Percentiles rank a stretch among this genome's conserved stretches.
These are phyloP conservation scores for Caenorhabditis auriculariae DNA, from an alignment of 2,888 invertebrate genomes.

Conservation along the genomic window DNA sequence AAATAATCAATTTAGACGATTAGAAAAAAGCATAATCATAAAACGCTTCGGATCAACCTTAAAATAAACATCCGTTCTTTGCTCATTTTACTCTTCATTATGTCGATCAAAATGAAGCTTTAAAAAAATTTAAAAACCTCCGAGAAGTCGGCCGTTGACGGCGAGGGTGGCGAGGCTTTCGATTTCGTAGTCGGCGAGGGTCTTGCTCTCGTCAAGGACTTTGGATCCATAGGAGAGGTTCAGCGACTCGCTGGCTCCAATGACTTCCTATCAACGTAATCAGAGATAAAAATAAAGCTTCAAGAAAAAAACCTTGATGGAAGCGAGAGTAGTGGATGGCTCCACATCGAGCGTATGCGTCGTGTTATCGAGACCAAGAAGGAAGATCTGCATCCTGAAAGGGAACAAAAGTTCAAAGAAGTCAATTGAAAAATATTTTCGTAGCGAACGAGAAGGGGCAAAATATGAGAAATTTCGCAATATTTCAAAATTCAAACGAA, in stretches of 20 bases:
- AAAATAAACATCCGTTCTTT: no score
- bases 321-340: conserved; percentile 46
- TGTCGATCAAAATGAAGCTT: no score
- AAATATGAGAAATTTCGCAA: background rate
- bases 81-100: no score
- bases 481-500: background rate
- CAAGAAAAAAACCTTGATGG: conserved; percentile 44
- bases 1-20: no score
- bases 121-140: conserved; percentile 39
- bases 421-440: no score
- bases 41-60: no score
- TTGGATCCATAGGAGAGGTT: conserved; percentile 39
- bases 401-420: background rate
- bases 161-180: conserved; percentile 49
- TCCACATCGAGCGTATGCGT: conserved; percentile 49
- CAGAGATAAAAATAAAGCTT: conserved; percentile 3
- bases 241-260: conserved; percentile 47
- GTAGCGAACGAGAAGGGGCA: background rate
- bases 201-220: conserved; percentile 46
- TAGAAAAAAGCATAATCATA: no score
- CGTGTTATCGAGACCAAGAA: conserved; percentile 53
- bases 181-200: conserved; percentile 45
- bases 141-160: conserved; percentile 57
- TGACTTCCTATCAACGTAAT: conserved; percentile 32
- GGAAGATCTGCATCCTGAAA: conserved; percentile 57